A percentile compares a stretch with the other conserved stretches of the same genome.
Conservation (phyloP, 1,140 invertebrate species). For the Drosophila kepulauana region DNA sequence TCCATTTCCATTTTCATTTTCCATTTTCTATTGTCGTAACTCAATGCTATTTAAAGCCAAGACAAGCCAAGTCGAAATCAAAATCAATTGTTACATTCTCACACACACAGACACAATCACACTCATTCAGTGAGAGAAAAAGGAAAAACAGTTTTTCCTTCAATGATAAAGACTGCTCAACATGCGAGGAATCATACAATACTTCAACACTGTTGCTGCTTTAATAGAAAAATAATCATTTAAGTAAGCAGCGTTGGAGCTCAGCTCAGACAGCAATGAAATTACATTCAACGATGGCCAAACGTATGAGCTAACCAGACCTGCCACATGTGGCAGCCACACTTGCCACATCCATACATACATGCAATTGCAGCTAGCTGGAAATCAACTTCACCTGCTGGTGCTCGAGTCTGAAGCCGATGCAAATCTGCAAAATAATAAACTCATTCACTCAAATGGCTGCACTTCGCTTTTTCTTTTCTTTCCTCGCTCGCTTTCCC, state of each 20-base stretch:
- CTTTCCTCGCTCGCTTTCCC: neutral
- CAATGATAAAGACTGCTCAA: constrained; percentile 25
- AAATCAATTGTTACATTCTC: constrained; percentile 71
- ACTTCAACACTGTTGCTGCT: constrained; percentile 31
- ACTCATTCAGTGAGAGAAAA: neutral
- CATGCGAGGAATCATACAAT: constrained; percentile 13
- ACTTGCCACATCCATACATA: constrained; percentile 1
- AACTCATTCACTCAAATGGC: constrained; percentile 9
- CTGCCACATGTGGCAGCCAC: constrained; percentile 20
- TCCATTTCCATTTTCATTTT: constrained; percentile 68
- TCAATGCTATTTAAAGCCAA: constrained; percentile 69
- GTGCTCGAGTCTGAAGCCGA: neutral
- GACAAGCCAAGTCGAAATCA: constrained; percentile 54
- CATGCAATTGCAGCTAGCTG: neutral
- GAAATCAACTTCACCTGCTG: constrained; percentile 11
- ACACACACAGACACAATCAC: constrained; percentile 6
- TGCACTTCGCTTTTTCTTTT: neutral
- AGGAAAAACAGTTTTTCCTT: constrained; percentile 65
- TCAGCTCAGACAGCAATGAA: constrained; percentile 8
- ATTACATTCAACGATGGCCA: neutral
- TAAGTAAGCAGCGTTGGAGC: constrained; percentile 22
- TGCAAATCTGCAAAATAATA: constrained; percentile 16
- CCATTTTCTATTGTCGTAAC: constrained; percentile 58
- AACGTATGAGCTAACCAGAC: neutral
- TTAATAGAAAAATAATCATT: constrained; percentile 75